Conservation (phyloP, 2,797 vertebrate species). For the Lithobates pipiens region DNA sequence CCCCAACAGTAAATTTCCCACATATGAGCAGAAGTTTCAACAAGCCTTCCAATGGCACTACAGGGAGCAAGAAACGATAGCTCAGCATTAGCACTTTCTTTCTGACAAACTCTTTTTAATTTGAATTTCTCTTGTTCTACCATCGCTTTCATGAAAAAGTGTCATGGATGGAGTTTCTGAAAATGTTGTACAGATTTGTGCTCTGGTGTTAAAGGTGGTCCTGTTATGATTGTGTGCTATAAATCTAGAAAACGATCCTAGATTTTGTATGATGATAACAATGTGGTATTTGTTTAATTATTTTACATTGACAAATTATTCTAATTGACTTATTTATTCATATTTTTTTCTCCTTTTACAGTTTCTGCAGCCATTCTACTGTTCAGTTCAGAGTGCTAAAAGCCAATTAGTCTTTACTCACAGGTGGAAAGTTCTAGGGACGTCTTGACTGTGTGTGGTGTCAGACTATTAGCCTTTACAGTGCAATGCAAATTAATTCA, state of each 20-base stretch:
- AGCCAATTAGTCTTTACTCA: background rate
- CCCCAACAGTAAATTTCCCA: slow-evolving; percentile 90
- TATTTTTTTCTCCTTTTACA: slow-evolving; percentile 4
- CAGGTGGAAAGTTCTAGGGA: background rate
- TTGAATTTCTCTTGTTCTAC: background rate
- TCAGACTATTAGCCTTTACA: background rate
- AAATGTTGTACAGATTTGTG: slow-evolving; percentile 20
- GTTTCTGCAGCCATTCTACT: background rate
- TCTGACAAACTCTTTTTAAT: slow-evolving; percentile 31
- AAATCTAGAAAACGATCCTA: background rate
- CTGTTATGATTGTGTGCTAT: background rate
- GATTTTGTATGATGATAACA: background rate
- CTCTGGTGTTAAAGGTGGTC: background rate
- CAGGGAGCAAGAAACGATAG: slow-evolving; percentile 82
- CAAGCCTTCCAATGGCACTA: slow-evolving; percentile 72
- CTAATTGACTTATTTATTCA: background rate
- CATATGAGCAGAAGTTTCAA: slow-evolving; percentile 90
- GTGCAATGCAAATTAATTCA: background rate
- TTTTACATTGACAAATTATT: background rate
- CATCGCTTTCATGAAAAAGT: slow-evolving; percentile 19
- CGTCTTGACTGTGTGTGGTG: too few relatives aligned
- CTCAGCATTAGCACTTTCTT: slow-evolving; percentile 32
- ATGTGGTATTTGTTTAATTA: background rate
- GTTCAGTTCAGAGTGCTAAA: background rate
- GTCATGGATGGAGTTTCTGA: slow-evolving; percentile 6